Base-by-base conservation (phyloP, 1,140 invertebrate species). In the Brachionus plicatilis region DNA sequence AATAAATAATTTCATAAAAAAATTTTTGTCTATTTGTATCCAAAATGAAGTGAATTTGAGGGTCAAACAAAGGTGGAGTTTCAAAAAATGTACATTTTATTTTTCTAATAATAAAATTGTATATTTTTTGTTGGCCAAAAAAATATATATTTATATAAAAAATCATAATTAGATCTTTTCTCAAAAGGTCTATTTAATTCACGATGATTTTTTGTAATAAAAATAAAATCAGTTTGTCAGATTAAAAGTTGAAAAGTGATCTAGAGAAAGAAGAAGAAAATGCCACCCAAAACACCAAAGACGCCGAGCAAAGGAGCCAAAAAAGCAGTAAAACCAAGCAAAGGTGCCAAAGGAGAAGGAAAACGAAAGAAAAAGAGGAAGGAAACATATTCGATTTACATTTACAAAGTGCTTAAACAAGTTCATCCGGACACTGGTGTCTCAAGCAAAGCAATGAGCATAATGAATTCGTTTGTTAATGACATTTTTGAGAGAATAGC, bases 401-500 rank as follows among this genome's bases (percentile, higher is more conserved):
- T 88, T 78, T 87, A 87, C 85, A 87, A 86, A 66, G 87, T 88
- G 5, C 85, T 90, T 70, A 91, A 90, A 86, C 88, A 90, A 86
- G 90, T 90, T 41, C 90, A 91, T 83, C 90, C 90, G 8, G 90
- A 91, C 85, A 91, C 90, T 72, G 90, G 90, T 20, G 88, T 91
- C 78, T 91, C 91, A 17, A 87, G 87, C 76, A 92, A 92, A 85
- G 91, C 91, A 4, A 93, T 93, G 92, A 87, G 89, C 70, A 93
- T 93, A 56, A 93, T 93, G 92, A 92, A 93, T 86, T 91, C 91
- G 76, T 93, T 93, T 87, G 92, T 93, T 43, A 91, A 91, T 83
- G 92, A 93, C 86, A 92, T 93, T 82, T 93, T 93, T 86, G 92
- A 93, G 86, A 89, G 92, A 33, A 92, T 93, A 60, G 92, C 93